Base-by-base conservation (phyloP, 2,888 invertebrate genomes). In the Trichogramma evanescens region DNA sequence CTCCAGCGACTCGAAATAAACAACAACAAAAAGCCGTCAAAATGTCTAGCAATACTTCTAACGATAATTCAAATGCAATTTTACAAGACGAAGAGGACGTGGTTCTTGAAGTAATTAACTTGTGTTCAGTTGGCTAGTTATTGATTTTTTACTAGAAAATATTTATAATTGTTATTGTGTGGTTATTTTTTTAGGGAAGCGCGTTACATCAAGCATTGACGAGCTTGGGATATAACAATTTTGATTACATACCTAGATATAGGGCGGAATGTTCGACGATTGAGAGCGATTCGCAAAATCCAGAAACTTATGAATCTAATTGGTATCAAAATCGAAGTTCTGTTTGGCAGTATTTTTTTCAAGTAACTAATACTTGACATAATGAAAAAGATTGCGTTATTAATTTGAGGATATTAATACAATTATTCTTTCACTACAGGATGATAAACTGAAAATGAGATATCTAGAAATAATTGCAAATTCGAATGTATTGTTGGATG, bases 221-320 rank as follows among this genome's bases (percentile, higher is more conserved):
- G 6, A 63, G 69, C 49, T 68, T 72, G 63, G 77, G 77, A 7
- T 75, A 69, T 26, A 71, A 66, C 4, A 72, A 76, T 65, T 74
- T 74, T 65, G 72, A 74, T 66, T 69, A 64, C 40, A 62, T 68
- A 48, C 61, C 68, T 4, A 58, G 67, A 55, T 50, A 61, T 10
- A 62, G 59, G 62, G 54, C 40, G 10, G 61, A 63, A 54, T 50
- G 38, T 54, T 43, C 8, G 41, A 58, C 64, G 57, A 5, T 39
- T 38, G 49, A 59, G 52, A 49, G 10, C 6, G 50, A 61, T 41
- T 41, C 10, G 5, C 10, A 43, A 41, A 53, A 53, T 41, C 40
- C 57, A 61, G 44, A 39, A 43, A 10, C 40, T 4, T 1, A 54
- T 41, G 54, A 50, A 48, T 26, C 52, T 10, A 48, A 3, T 44